A percentile compares a stretch with the other conserved stretches of the same genome.
Conservation (phyloP, 1,140 invertebrate genomes). For the Saccostrea glomerata region DNA sequence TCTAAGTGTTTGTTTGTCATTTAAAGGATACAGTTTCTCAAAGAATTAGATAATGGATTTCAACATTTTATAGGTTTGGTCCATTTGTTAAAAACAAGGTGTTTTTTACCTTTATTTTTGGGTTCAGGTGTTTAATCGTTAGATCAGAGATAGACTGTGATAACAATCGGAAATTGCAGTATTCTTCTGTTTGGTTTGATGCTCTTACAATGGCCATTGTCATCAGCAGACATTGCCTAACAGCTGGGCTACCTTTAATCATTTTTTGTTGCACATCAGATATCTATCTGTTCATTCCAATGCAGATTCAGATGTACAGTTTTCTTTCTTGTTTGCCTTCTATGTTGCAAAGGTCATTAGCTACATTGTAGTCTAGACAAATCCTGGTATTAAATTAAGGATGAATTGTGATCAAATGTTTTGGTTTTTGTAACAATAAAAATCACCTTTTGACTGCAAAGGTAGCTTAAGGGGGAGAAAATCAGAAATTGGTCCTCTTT, state of each 20-base stretch:
- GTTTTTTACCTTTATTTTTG: not conserved
- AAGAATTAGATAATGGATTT: constrained; percentile 10
- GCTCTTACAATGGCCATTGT: not conserved
- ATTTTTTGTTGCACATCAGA: not conserved
- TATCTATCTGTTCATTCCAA: not conserved
- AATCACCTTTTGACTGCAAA: too few relatives aligned
- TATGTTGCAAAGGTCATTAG: too few relatives aligned
- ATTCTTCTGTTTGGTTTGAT: not conserved
- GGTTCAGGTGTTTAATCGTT: constrained; percentile 14
- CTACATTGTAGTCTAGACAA: too few relatives aligned
- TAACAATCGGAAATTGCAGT: not conserved
- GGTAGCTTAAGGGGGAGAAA: too few relatives aligned
- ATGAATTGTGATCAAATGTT: too few relatives aligned
- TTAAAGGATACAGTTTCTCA: not conserved
- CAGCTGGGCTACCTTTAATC: constrained; percentile 3
- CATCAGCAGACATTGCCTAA: not conserved
- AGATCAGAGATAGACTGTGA: not conserved
- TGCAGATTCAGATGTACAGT: too few relatives aligned
- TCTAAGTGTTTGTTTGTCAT: not conserved
- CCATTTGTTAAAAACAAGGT: constrained; percentile 28
- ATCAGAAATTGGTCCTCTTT: not conserved
- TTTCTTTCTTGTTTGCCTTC: too few relatives aligned
- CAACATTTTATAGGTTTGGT: not conserved
- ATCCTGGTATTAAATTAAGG: too few relatives aligned
- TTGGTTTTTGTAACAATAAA: too few relatives aligned